Evolutionary conservation across 2,113 vertebrate genomes (phyloP).

Genomic region (Platysteira castanea): DNA sequence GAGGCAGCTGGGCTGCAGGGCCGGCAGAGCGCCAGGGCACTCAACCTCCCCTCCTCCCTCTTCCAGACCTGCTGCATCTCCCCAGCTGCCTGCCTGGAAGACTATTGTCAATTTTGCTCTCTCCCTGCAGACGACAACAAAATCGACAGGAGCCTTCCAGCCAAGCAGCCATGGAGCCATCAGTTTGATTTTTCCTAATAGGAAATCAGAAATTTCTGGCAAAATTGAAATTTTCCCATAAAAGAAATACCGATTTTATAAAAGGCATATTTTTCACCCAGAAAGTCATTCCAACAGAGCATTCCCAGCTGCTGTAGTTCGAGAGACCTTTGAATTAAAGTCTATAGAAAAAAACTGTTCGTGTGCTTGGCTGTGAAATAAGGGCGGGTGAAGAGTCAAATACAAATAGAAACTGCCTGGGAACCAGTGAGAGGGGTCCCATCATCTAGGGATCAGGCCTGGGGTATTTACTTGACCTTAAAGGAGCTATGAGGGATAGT

Average conservation of each 20-base stretch:
- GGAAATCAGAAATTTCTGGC: conserved; percentile 42
- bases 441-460: background rate
- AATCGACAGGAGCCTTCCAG: conserved; percentile 62
- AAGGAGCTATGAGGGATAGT: background rate
- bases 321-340: conserved; percentile 41
- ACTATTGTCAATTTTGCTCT: conserved; percentile 67
- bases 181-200: conserved; percentile 29
- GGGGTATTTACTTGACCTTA: background rate
- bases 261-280: background rate
- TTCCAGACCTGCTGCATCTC: conserved; percentile 69
- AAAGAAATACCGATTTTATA: background rate
- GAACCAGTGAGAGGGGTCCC: background rate
- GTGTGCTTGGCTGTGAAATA: conserved; percentile 1
- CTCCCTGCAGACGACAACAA: conserved; percentile 62
- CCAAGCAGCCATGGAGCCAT: conserved; percentile 40
- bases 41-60: conserved; percentile 67
- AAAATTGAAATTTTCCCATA: conserved; percentile 47
- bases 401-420: background rate
- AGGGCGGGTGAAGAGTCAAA: background rate
- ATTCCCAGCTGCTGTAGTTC: conserved; percentile 24
- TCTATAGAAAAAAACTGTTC: background rate
- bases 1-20: conserved; percentile 69
- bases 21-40: conserved; percentile 65
- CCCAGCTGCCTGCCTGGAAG: conserved; percentile 69
- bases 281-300: conserved; percentile 33